Conservation (phyloP, 2,113 vertebrate species). For the Stegostoma tigrinum region DNA sequence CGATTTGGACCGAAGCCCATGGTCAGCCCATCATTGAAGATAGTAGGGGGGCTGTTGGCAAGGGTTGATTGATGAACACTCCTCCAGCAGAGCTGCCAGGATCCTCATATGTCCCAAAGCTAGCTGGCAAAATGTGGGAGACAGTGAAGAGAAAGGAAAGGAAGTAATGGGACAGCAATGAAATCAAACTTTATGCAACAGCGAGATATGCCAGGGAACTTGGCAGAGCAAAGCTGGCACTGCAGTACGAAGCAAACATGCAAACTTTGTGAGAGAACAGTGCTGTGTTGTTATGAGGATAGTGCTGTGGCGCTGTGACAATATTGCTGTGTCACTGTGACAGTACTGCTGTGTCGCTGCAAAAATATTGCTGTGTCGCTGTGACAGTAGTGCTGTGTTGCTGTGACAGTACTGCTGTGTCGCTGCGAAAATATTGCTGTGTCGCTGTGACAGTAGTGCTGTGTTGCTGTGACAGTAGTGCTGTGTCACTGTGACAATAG, state of each 20-base stretch:
- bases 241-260: background rate
- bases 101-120: background rate
- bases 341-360: too few relatives aligned
- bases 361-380: too few relatives aligned
- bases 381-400: too few relatives aligned
- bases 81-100: background rate
- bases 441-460: too few relatives aligned
- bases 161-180: too few relatives aligned
- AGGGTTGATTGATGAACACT: background rate
- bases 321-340: too few relatives aligned
- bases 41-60: background rate
- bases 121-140: background rate
- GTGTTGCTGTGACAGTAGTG: too few relatives aligned
- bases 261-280: background rate
- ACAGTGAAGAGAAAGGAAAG: background rate
- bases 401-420: too few relatives aligned
- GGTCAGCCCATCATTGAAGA: background rate
- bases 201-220: background rate
- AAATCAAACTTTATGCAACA: background rate
- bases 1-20: background rate
- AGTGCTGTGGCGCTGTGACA: too few relatives aligned
- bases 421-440: too few relatives aligned
- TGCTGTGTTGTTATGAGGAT: too few relatives aligned
- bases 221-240: background rate
- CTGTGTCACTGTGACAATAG: too few relatives aligned